These are phyloP conservation scores for Lacerta viridis DNA, from an alignment of 2,797 vertebrate species.

Conservation along the genomic window DNA sequence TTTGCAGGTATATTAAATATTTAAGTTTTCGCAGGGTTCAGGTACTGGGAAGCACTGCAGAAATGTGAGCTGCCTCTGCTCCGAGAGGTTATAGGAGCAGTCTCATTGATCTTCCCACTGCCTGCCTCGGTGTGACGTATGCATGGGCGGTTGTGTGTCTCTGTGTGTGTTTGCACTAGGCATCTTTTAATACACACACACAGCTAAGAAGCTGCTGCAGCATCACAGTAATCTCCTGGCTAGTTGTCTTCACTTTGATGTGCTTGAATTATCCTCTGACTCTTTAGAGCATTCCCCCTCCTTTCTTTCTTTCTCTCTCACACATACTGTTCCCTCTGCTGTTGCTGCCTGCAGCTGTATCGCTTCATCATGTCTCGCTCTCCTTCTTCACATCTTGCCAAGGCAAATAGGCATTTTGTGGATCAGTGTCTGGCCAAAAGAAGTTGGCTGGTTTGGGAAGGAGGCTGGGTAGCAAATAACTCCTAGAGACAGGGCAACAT, in stretches of 20 bases:
- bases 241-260: conserved; percentile 10
- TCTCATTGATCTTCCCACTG: conserved; percentile 56
- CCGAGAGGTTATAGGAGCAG: conserved; percentile 40
- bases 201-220: conserved; percentile 41
- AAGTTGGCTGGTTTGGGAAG: not conserved
- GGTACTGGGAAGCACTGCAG: conserved; percentile 21
- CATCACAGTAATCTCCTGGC: conserved; percentile 11
- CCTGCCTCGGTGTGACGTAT: not conserved
- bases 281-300: not conserved
- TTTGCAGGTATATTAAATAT: not conserved
- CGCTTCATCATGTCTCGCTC: not conserved
- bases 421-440: not conserved
- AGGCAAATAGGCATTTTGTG: not conserved
- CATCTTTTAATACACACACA: not conserved
- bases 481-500: not conserved
- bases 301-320: not conserved
- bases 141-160: not conserved
- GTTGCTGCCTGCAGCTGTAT: not conserved
- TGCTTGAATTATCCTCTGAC: conserved; percentile 4
- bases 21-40: conserved; percentile 33
- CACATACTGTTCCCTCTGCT: not conserved
- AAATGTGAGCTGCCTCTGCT: conserved; percentile 20
- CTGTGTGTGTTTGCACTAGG: conserved; percentile 26
- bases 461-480: not conserved
- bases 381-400: not conserved